Evolutionary conservation across 2,113 vertebrate species (phyloP), one percentile per base, ranked within the genome.

Genomic region (Podiceps cristatus): DNA sequence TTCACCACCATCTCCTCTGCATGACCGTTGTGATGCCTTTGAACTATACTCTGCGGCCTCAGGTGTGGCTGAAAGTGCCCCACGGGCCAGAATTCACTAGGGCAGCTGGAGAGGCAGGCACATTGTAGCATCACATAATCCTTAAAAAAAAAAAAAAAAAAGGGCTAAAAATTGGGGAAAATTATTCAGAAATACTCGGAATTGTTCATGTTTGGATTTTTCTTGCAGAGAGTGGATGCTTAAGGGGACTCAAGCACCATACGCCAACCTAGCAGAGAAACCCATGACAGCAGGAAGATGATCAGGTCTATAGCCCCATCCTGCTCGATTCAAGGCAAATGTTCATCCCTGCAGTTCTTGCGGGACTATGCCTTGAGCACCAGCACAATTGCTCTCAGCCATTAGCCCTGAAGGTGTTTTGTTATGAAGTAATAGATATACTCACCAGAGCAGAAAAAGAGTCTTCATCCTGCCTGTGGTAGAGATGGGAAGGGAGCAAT

Each of bases 381-480:
- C n/a, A 33, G 8, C 35, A 27, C 15, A 45, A 35, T 33, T 90
- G 7, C 47, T 86, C 59, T 92, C 74, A 88, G 42, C 42, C 50
- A 15, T 74, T 62, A 53, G 31, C 68, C 66, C 79, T 83, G 56
- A 50, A 37, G 42, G 19, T 84, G 31, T 58, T 92, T 69, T 58
- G 62, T 86, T 79, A 73, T 25, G 45, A 88, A 66, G 35, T 35
- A 19, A 50, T 83, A 88, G 83, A 76, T 66, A 56, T 12, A 86
- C 28, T 85, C 44, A 76, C 16, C 50, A 66, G 86, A 83, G 71
- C 79, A 92, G 95, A 86, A 87, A 72, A 81, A 49, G 37, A 67
- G 15, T 62, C 80, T 92, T 56, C 0, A 0, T 86, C 44, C 47
- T 52, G 56, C 35, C 35, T 55, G 66, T 49, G 53, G 50, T 27